Evolutionary conservation across 1,140 invertebrate genomes (phyloP).

Genomic region (Pseudomyrmex gracilis): DNA sequence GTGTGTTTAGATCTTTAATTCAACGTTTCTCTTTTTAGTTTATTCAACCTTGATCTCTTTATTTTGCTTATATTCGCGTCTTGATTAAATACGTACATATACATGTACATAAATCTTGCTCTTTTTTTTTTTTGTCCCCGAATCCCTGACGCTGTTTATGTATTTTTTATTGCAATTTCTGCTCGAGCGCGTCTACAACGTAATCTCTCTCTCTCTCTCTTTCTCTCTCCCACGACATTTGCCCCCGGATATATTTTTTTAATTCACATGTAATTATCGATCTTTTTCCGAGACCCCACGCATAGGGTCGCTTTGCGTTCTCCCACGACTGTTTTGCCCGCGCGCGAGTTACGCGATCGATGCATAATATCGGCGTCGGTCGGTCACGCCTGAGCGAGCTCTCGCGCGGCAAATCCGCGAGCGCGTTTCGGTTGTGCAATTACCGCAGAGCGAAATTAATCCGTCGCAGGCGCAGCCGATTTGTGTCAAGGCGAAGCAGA

Average conservation of each 20-base stretch:
- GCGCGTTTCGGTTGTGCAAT: conserved; percentile 81
- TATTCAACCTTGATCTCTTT: neutral
- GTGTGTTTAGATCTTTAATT: neutral
- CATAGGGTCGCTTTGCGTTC: neutral
- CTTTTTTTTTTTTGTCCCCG: neutral
- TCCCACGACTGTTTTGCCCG: conserved; percentile 44
- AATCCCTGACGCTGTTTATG: neutral
- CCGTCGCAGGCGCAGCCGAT: conserved; percentile 78
- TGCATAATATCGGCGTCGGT: conserved; percentile 58
- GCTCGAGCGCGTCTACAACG: too few species aligned
- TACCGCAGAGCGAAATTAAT: conserved; percentile 82
- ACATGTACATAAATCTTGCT: neutral
- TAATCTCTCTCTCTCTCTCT: neutral
- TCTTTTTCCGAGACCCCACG: conserved; percentile 17
- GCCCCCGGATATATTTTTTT: neutral
- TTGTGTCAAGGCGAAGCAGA: conserved; percentile 81
- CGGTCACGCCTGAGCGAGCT: conserved; percentile 60
- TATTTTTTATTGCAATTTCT: too few species aligned
- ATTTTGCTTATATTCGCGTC: neutral
- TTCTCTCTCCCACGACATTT: neutral
- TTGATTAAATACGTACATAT: neutral
- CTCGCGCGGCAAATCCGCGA: conserved; percentile 74
- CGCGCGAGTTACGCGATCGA: conserved; percentile 27
- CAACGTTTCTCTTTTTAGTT: neutral
- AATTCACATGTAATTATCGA: conserved; percentile 36